A percentile compares a stretch with the other conserved stretches of the same genome.
phyloP scores from a whole-genome alignment of 1,140 invertebrate species.

The Drosophila subpulchrella region DNA sequence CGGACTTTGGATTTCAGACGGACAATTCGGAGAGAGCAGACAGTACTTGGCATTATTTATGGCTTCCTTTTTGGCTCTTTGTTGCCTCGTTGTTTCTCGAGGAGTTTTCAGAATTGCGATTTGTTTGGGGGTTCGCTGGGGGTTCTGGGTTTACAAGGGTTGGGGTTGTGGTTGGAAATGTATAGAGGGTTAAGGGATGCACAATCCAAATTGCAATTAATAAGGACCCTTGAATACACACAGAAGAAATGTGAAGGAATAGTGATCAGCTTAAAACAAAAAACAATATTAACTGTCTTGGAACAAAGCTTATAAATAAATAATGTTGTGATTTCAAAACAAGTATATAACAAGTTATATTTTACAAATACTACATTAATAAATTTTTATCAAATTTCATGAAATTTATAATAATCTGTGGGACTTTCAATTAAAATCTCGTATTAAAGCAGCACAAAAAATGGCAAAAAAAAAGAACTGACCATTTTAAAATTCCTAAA shows the following conservation, averaged over 20 bases:
- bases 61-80: conserved; percentile 51
- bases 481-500: too few species aligned
- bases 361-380: too few species aligned
- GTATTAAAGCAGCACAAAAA: too few species aligned
- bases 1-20: conserved; percentile 6
- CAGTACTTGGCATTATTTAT: conserved; percentile 76
- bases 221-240: conserved; percentile 30
- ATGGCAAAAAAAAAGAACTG: too few species aligned
- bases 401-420: too few species aligned
- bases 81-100: conserved; percentile 43
- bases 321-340: too few species aligned
- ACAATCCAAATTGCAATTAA: conserved; percentile 68
- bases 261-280: background rate
- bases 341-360: too few species aligned
- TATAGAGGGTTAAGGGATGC: conserved; percentile 11
- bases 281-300: too few species aligned
- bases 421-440: too few species aligned
- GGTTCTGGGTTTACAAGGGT: background rate
- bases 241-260: background rate
- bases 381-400: too few species aligned
- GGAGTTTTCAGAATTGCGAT: conserved; percentile 44
- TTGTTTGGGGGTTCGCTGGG: conserved; percentile 15
- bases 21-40: conserved; percentile 40
- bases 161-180: conserved; percentile 12
- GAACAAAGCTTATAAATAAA: too few species aligned